Conservation (phyloP, 2,888 invertebrate species). For the Dynastes hyllus region DNA sequence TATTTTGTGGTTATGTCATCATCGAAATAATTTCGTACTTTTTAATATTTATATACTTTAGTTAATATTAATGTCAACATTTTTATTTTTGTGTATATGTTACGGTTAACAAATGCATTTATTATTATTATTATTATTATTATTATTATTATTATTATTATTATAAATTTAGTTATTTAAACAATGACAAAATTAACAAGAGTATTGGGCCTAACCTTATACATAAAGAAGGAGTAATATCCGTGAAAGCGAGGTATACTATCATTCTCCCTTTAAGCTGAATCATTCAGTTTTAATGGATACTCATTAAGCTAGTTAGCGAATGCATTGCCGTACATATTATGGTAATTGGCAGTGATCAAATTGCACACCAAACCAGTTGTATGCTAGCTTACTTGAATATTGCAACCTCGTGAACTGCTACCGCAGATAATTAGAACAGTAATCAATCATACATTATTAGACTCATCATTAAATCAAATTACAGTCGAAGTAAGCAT, state of each 20-base stretch:
- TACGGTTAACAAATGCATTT: too few species aligned
- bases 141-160: too few species aligned
- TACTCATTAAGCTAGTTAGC: conserved; percentile 14
- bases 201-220: too few species aligned
- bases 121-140: too few species aligned
- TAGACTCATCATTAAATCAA: conserved; percentile 22
- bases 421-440: conserved; percentile 27
- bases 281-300: conserved; percentile 7
- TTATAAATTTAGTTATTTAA: too few species aligned
- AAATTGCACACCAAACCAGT: conserved; percentile 18
- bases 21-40: too few species aligned
- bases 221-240: too few species aligned
- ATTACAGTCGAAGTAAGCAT: conserved; percentile 6
- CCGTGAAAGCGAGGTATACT: background rate
- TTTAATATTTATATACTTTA: too few species aligned
- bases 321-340: background rate
- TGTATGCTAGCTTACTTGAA: background rate
- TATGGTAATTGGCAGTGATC: background rate
- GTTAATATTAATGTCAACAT: too few species aligned
- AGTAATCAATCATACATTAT: conserved; percentile 26
- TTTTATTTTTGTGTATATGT: too few species aligned
- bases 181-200: too few species aligned
- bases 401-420: conserved; percentile 18
- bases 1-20: too few species aligned
- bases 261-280: background rate